Evolutionary conservation across 1,140 invertebrate species (phyloP).

Genomic region (Olivierus martensii): DNA sequence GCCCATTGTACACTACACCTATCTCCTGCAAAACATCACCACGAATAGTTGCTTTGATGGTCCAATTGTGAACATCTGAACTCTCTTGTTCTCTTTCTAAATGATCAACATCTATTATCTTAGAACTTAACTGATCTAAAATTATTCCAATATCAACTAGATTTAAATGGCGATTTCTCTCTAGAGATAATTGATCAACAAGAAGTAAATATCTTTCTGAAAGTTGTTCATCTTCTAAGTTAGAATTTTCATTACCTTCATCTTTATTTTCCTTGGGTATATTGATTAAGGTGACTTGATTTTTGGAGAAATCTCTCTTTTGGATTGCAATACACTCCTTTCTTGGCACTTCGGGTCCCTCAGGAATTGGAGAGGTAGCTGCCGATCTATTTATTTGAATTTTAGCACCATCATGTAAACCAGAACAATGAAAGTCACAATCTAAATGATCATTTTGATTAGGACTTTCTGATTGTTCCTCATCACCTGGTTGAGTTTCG

Average conservation of each 20-base stretch:
- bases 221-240: constrained; percentile 28
- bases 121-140: constrained; percentile 72
- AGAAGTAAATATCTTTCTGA: constrained; percentile 77
- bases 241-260: constrained; percentile 79
- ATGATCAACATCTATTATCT: constrained; percentile 81
- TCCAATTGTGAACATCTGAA: constrained; percentile 86
- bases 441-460: constrained; percentile 33
- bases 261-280: constrained; percentile 53
- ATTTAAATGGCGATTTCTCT: constrained; percentile 64
- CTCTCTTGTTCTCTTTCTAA: constrained; percentile 76
- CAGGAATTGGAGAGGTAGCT: constrained; percentile 12
- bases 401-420: constrained; percentile 72
- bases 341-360: constrained; percentile 1
- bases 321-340: neutral
- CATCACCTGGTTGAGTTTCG: too few relatives aligned
- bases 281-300: neutral
- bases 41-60: constrained; percentile 77
- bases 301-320: neutral
- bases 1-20: constrained; percentile 84
- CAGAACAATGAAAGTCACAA: constrained; percentile 88
- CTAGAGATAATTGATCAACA: constrained; percentile 77
- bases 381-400: constrained; percentile 59
- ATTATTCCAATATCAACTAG: constrained; percentile 92
- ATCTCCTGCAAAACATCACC: constrained; percentile 74
- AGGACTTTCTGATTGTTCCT: constrained; percentile 1